Base-by-base conservation (phyloP, 2,113 vertebrate genomes). In the Pygoscelis antarcticus region DNA sequence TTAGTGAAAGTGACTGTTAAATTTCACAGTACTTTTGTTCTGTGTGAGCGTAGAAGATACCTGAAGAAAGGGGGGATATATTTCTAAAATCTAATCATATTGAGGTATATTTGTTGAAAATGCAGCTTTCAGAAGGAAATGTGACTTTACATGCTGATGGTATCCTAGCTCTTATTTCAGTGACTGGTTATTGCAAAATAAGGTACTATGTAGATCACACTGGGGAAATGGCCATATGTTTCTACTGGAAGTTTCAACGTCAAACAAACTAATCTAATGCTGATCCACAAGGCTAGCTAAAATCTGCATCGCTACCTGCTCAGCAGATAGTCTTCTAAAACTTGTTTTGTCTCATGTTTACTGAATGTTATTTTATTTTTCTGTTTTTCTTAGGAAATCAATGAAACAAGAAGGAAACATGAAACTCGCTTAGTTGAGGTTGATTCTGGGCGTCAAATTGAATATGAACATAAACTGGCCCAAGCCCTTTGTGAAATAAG, bases 401-500 rank as follows among this genome's bases (percentile, higher is more conserved):
- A 99, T 47, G 99, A 99, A 90, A 98, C 98, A 2, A 98, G 97
- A 44, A 98, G 96, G 46, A 98, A 98, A 30, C 98, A 98, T 4
- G 98, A 99, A 86, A 98, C 97, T 1, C 98, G 96, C 7, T 92
- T 99, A 95, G 98, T 98, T 25, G 99, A 99, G 89, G 98, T 99
- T 70, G 99, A 99, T 82, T 99, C 99, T 26, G 99, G 99, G 1
- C 97, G 91, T 19, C 98, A 98, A 68, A 94, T 98, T 19, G 99
- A 99, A 15, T 99, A 99, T 2, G 98, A 99, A 46, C 98, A 98
- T 64, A 99, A 99, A 70, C 97, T 99, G 96, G 93, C 98, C 4
- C 98, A 99, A 92, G 99, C 99, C 4, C 97, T 99, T 20, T 18
- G 92, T 0, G 99, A 99, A 57, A 98, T 99, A 96, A 97, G 99